Base-by-base conservation (phyloP, 2,888 invertebrate species). In the Drosophila silvestris region DNA sequence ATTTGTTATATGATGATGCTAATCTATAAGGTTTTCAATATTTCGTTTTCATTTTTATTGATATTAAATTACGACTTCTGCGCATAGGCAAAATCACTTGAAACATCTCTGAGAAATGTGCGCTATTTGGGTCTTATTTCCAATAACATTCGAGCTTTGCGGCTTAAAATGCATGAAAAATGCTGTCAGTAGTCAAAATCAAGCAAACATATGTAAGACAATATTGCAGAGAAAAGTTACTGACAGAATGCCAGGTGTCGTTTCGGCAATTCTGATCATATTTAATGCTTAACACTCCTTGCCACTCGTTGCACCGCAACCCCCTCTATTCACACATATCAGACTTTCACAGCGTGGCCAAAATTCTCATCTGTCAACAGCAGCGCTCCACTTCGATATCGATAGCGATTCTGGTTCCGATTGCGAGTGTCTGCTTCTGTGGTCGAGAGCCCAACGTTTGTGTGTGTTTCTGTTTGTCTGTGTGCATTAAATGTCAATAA, bases 401-500 rank as follows among this genome's bases (percentile, higher is more conserved):
- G 68, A 58, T 64, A 60, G 61, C 54, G 62, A 56, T 47, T 68
- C 47, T 47, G 2, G 44, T 41, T 61, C 32, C 62, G 53, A 67
- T 58, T 62, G 26, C 47, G 16, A 47, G 47, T 47, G 26, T 47
- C 47, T 47, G 47, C 22, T 22, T 16, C 22, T 22, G 1, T 44
- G 47, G 47, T 47, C 47, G 47, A 16, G 14, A 16, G 5, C 35
- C 35, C 32, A 26, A 1, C 32, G 52, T 52, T n/a, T 32, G n/a
- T 4, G 1, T 6, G 14, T 37, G 35, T 39, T 16, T 54, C 9
- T 37, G 28, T n/a, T 30, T 39, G 7, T n/a, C 32, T 52, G 52
- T 51, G 9, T 30, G 10, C 90, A 90, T 89, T 90, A 89, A 86
- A 90, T 86, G 91, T 89, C 87, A 90, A 87, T 87, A 90, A 75